Evolutionary conservation across 2,797 vertebrate species (phyloP).

Genomic region (Melanogrammus aeglefinus): DNA sequence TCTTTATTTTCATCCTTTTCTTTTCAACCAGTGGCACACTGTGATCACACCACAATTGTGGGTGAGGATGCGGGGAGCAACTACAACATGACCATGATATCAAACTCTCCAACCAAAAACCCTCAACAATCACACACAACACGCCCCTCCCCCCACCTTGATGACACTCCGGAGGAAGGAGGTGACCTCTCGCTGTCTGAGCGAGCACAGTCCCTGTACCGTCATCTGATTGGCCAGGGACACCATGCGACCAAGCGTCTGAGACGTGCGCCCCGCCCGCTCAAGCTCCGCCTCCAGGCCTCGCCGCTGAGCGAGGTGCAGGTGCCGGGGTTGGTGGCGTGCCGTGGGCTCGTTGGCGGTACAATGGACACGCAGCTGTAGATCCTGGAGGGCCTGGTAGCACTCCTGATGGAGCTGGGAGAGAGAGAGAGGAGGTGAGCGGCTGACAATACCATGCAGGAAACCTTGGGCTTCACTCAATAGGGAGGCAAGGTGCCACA

Average conservation of each 20-base stretch:
- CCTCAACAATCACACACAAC: not conserved
- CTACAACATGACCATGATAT: no score
- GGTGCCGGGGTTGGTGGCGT: slow-evolving; percentile 55
- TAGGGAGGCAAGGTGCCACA: not conserved
- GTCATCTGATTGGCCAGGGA: slow-evolving; percentile 74
- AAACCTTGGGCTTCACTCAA: not conserved
- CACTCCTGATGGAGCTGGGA: slow-evolving; percentile 76
- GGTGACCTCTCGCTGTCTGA: slow-evolving; percentile 57
- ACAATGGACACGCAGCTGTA: slow-evolving; percentile 63
- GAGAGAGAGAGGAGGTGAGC: not conserved
- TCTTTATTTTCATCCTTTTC: no score
- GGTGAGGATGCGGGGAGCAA: no score
- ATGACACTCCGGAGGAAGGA: slow-evolving; percentile 65
- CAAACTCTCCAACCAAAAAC: no score
- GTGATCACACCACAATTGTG: no score
- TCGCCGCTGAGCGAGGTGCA: slow-evolving; percentile 46
- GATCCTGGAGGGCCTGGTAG: slow-evolving; percentile 61
- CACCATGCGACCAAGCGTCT: slow-evolving; percentile 70
- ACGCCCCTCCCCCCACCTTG: slow-evolving; percentile 62
- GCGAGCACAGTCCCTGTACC: slow-evolving; percentile 71
- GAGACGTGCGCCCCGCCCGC: slow-evolving; percentile 55
- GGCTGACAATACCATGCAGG: not conserved
- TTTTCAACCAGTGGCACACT: no score
- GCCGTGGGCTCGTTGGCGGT: slow-evolving; percentile 29
- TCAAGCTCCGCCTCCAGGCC: slow-evolving; percentile 55